phyloP scores from a whole-genome alignment of 2,888 invertebrate genomes.

The Philonicus albiceps region DNA sequence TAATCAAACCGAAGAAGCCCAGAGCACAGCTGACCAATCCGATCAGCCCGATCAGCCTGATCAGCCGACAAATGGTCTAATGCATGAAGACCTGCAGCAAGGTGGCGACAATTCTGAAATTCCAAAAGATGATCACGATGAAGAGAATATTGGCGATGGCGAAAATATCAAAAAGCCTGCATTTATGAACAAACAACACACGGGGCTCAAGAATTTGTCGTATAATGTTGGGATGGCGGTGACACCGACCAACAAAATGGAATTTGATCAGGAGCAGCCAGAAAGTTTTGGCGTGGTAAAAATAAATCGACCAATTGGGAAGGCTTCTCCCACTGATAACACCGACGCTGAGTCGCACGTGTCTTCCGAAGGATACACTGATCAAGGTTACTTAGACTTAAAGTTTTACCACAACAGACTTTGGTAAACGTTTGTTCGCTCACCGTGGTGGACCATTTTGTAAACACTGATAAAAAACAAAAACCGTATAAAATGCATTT shows the following conservation, averaged over 20 bases:
- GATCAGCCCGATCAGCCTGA: not conserved
- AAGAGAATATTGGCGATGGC: constrained; percentile 52
- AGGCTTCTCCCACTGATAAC: constrained; percentile 35
- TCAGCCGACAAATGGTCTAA: constrained; percentile 7
- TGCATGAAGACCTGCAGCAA: not conserved
- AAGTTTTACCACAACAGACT: constrained; percentile 81
- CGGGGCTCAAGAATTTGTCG: constrained; percentile 62
- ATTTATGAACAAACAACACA: constrained; percentile 60
- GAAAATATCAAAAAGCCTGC: constrained; percentile 55
- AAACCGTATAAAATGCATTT: not conserved
- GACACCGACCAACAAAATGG: constrained; percentile 61
- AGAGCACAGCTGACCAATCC: not conserved
- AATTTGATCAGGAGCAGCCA: constrained; percentile 59
- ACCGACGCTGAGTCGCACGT: constrained; percentile 58
- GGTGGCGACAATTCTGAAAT: not conserved
- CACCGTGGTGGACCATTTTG: not conserved
- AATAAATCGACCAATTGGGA: constrained; percentile 56
- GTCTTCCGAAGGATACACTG: constrained; percentile 67
- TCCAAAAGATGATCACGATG: constrained; percentile 50
- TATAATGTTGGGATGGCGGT: constrained; percentile 62
- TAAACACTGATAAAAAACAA: not conserved
- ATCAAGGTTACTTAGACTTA: constrained; percentile 75
- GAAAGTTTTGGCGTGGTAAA: constrained; percentile 58
- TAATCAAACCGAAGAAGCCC: not conserved
- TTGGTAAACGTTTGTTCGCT: constrained; percentile 67